Evolutionary conservation across 2,888 invertebrate species (phyloP), one percentile per base, ranked within the genome.

Genomic region (Eupithecia exiguata): DNA sequence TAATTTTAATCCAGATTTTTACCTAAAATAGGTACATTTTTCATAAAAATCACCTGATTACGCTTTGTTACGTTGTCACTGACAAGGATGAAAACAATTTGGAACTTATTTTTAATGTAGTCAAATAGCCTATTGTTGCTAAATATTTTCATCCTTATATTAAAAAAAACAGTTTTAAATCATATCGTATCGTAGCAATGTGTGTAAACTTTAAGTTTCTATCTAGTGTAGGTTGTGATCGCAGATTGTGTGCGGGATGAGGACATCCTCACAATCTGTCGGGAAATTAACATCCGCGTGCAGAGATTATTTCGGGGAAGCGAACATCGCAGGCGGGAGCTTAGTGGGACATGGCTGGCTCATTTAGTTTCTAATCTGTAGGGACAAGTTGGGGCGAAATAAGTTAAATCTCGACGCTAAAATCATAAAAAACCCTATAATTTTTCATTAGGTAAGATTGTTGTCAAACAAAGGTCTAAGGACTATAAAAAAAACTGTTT

Each of bases 261-360:
- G 75, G 76, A 76, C 79, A 68, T 78, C 77, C 79, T 74, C 74
- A 78, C 80, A 80, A 80, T 79, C 80, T 78, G 80, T 77, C 69
- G 76, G 79, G 76, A 80, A 81, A 80, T 81, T 75, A 80, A 75
- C 76, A 74, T 79, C 78, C 78, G 77, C 74, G 69, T 58, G 18
- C 40, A 58, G 74, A 74, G 75, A 79, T 82, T 82, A 79, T 77
- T 77, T 75, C 69, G 46, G 40, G 62, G 66, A 75, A 62, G 35
- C 40, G 25, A 40, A 43, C 18, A n/a, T 40, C 38, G 21, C 38
- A 21, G 38, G 25, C 30, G 43, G 9, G 10, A 53, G 53, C 62
- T 74, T 21, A 68, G 43, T 9, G 46, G 6, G 25, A 46, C 18
- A 58, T n/a, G 43, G 36, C 58, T 74, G 43, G 46, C 30, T 69